These are phyloP conservation scores for Acrobasis consociella DNA, from an alignment of 2,888 invertebrate genomes.

Conservation along the genomic window DNA sequence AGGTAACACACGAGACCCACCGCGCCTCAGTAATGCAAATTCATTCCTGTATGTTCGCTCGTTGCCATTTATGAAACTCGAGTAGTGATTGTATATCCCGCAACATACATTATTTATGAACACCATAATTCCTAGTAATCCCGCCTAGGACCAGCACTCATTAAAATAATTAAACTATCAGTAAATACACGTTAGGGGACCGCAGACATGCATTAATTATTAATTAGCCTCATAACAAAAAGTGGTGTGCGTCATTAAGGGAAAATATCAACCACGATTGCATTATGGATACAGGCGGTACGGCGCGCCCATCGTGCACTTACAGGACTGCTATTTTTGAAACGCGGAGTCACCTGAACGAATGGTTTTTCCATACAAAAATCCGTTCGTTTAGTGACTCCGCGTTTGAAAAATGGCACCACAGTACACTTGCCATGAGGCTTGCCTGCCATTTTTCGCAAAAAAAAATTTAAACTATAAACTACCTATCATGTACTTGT, in stretches of 20 bases:
- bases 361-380: no score
- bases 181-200: constrained; percentile 55
- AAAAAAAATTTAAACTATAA: no score
- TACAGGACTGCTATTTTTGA: no score
- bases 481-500: no score
- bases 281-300: constrained; percentile 58
- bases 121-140: constrained; percentile 32
- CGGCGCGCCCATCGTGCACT: constrained; percentile 32
- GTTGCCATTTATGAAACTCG: constrained; percentile 18
- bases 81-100: constrained; percentile 10
- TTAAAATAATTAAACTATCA: constrained; percentile 66
- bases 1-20: neutral
- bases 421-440: no score
- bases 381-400: no score
- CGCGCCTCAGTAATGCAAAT: constrained; percentile 11
- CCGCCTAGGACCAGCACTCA: constrained; percentile 37
- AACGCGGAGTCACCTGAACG: no score
- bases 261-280: constrained; percentile 55
- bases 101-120: constrained; percentile 43
- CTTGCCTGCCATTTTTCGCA: no score
- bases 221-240: constrained; percentile 73
- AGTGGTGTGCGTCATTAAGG: constrained; percentile 61
- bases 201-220: constrained; percentile 67
- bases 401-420: no score
- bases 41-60: constrained; percentile 12